A percentile compares a stretch with the other conserved stretches of the same genome.
phyloP scores from a whole-genome alignment of 2,113 vertebrate species.

The Cyprinodon variegatus region DNA sequence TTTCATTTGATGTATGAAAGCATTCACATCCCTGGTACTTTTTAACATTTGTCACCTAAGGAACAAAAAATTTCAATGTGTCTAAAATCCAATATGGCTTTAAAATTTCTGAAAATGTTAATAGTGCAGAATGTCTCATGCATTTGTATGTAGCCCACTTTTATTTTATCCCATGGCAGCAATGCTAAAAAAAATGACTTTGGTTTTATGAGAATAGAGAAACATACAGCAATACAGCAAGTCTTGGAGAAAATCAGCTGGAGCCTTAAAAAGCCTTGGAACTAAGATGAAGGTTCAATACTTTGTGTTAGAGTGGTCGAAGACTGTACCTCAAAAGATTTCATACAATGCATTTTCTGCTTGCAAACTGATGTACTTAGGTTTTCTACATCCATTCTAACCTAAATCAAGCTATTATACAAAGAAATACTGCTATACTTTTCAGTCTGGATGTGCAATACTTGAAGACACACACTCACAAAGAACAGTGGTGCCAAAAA shows the following conservation, averaged over 20 bases:
- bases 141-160: constrained; percentile 17
- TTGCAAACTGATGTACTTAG: no score
- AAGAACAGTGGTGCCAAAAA: not conserved
- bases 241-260: not conserved
- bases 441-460: not conserved
- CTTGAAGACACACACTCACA: not conserved
- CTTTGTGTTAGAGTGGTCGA: no score
- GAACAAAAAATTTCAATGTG: not conserved
- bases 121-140: not conserved
- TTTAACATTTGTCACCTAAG: no score
- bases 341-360: no score
- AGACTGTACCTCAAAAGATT: no score
- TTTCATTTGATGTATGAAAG: constrained; percentile 12
- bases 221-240: not conserved
- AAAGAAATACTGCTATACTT: not conserved
- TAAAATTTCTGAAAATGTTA: not conserved
- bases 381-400: not conserved
- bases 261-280: not conserved
- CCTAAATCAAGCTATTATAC: not conserved
- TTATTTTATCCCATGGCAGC: not conserved
- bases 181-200: not conserved
- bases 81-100: not conserved
- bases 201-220: not conserved
- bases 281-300: no score
- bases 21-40: no score